Evolutionary conservation across 2,888 invertebrate genomes (phyloP).

Genomic region (Oscheius sp.): DNA sequence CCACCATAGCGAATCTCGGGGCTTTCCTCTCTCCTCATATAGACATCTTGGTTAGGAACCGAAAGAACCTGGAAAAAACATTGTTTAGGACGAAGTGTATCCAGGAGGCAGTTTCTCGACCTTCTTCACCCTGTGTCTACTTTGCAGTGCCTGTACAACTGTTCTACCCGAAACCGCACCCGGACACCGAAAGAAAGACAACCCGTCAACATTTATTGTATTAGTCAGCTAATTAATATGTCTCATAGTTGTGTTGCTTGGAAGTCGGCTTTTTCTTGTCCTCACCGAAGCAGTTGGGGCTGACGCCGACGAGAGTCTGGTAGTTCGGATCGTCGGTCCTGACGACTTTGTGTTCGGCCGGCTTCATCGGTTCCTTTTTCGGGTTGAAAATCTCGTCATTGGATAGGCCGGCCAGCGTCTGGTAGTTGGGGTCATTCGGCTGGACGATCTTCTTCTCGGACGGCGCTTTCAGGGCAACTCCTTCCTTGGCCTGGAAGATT

Average conservation of each 20-base stretch:
- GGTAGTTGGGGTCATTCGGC: too few species aligned
- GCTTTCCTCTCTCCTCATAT: conserved; percentile 57
- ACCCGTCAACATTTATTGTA: background rate
- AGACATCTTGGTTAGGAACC: conserved; percentile 43
- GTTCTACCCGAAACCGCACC: conserved; percentile 15
- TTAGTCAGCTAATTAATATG: background rate
- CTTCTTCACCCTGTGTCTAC: conserved; percentile 8
- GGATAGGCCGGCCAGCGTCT: too few species aligned
- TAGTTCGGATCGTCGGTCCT: too few species aligned
- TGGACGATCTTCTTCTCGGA: too few species aligned
- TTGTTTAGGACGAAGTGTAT: conserved; percentile 10
- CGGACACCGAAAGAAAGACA: background rate
- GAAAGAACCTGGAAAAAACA: background rate
- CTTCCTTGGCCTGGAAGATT: too few species aligned
- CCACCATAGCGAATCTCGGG: conserved; percentile 56
- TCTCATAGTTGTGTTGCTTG: background rate
- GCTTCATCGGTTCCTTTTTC: too few species aligned
- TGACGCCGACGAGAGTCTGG: too few species aligned
- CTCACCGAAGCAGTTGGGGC: background rate
- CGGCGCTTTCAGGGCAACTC: too few species aligned
- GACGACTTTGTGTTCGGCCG: too few species aligned
- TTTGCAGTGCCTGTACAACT: background rate
- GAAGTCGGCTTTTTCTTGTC: background rate
- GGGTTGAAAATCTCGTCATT: too few species aligned
- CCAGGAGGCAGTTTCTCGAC: conserved; percentile 9